Percentiles rank a stretch among this genome's conserved stretches.
These are phyloP conservation scores for Tinamus major DNA, from an alignment of 2,797 vertebrate genomes.

Conservation along the genomic window DNA sequence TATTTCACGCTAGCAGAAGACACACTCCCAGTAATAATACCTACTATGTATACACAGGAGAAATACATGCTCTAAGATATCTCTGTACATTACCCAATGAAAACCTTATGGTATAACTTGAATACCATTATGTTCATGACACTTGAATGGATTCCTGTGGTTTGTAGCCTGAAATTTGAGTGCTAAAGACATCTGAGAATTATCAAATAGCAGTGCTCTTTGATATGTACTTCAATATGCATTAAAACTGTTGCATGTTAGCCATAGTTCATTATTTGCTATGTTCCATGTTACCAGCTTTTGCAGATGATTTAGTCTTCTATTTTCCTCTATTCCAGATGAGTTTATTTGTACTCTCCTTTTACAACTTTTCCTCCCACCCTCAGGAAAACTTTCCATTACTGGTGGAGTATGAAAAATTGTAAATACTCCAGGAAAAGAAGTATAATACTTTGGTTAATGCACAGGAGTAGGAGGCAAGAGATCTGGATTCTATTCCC, in stretches of 20 bases:
- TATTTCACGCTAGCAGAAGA: not conserved
- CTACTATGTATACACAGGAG: not conserved
- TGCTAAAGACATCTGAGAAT: not conserved
- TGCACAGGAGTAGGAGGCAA: not conserved
- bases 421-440: slow-evolving; percentile 10
- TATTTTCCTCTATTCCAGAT: not conserved
- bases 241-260: not conserved
- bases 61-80: not conserved
- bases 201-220: not conserved
- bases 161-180: not conserved
- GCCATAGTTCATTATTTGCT: not conserved
- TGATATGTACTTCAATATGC: not conserved
- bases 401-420: slow-evolving; percentile 4
- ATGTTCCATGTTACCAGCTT: not conserved
- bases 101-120: not conserved
- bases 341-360: not conserved
- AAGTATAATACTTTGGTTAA: not conserved
- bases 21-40: not conserved
- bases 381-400: not conserved
- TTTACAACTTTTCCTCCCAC: not conserved
- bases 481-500: not conserved
- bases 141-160: not conserved
- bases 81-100: not conserved
- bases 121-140: not conserved
- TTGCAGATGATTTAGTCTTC: slow-evolving; percentile 4